These are phyloP conservation scores for Paelopatides confundens DNA, from an alignment of 53 echinoderm and acorn worm genomes.

Conservation along the genomic window DNA sequence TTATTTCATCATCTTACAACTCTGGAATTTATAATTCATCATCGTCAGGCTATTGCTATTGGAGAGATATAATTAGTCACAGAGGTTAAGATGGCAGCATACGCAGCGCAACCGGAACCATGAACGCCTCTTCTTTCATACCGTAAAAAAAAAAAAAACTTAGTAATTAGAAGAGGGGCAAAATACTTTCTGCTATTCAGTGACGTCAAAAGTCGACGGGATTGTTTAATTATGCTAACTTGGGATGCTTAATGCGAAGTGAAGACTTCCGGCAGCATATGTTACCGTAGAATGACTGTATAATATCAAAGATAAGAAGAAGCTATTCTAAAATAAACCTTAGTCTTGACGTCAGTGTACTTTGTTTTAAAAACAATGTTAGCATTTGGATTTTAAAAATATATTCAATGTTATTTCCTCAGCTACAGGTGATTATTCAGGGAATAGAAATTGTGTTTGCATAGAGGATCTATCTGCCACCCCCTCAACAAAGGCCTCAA, in stretches of 20 bases:
- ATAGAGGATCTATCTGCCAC: no score
- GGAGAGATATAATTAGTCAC: background rate
- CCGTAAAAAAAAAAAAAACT: background rate
- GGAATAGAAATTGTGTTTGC: no score
- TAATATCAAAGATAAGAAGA: no score
- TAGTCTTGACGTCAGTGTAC: background rate
- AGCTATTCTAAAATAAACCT: background rate
- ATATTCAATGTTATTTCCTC: background rate
- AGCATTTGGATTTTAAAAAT: background rate
- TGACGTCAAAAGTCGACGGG: background rate
- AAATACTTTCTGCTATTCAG: background rate
- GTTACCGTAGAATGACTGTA: no score
- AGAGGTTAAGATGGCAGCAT: background rate
- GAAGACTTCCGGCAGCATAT: background rate
- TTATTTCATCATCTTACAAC: background rate
- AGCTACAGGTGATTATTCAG: no score
- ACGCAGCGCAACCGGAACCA: background rate
- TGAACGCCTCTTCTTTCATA: background rate
- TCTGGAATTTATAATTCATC: background rate
- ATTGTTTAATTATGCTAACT: background rate
- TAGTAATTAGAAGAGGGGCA: background rate
- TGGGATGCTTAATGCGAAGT: background rate
- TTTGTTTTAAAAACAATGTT: background rate
- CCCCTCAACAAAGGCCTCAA: no score
- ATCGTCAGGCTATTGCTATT: background rate